Evolutionary conservation across 2,888 invertebrate genomes (phyloP).

Genomic region (Axea sp.): DNA sequence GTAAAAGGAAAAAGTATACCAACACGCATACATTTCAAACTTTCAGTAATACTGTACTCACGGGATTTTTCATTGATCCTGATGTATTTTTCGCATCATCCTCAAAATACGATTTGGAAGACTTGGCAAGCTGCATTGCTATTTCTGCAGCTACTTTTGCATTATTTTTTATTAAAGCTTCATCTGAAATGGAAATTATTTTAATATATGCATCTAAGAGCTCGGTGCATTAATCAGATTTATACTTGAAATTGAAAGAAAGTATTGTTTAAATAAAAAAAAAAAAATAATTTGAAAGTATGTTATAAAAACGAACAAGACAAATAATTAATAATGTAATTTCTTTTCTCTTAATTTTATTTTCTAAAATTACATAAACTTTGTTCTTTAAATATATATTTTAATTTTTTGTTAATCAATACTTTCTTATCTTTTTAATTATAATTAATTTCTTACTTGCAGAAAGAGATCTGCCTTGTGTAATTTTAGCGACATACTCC

Average conservation of each 20-base stretch:
- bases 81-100: slow-evolving; percentile 13
- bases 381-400: no score
- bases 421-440: no score
- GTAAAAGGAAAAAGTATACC: no score
- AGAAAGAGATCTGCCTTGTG: slow-evolving; percentile 88
- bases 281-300: no score
- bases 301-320: no score
- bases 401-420: no score
- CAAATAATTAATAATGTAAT: no score
- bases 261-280: no score
- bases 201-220: not conserved
- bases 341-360: not conserved
- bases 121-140: slow-evolving; percentile 79
- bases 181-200: slow-evolving; percentile 82
- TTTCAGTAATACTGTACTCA: slow-evolving; percentile 64
- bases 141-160: slow-evolving; percentile 91
- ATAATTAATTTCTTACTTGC: slow-evolving; percentile 88
- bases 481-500: slow-evolving; percentile 87
- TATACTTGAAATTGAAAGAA: no score
- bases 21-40: no score
- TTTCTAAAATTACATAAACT: no score
- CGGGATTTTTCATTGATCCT: slow-evolving; percentile 59
- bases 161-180: slow-evolving; percentile 95
- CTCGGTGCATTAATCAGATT: no score
- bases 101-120: slow-evolving; percentile 12